A percentile compares a stretch with the other conserved stretches of the same genome.
phyloP scores from a whole-genome alignment of 2,797 vertebrate species.

The Brotula barbata region DNA sequence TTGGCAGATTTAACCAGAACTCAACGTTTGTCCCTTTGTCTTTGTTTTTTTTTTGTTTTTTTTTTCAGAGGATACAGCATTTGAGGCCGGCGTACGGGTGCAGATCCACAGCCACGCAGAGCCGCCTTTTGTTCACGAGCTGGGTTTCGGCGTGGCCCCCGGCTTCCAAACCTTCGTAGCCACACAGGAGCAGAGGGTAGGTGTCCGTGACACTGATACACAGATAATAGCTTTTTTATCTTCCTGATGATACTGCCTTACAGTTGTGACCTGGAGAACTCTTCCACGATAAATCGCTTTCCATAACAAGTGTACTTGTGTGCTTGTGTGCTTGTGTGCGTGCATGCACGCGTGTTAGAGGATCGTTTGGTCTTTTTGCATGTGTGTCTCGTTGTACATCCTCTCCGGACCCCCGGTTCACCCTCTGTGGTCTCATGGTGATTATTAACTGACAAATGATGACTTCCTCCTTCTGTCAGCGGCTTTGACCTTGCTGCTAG shows the following conservation, averaged over 20 bases:
- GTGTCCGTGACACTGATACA: slow-evolving; percentile 35
- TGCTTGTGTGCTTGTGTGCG: slow-evolving; percentile 13
- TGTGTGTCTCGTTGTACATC: not conserved
- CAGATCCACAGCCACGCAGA: slow-evolving; percentile 99
- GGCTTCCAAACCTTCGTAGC: slow-evolving; percentile 99
- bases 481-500: slow-evolving; percentile 57
- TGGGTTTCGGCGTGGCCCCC: slow-evolving; percentile 97
- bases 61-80: slow-evolving; percentile 92
- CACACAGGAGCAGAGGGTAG: slow-evolving; percentile 97
- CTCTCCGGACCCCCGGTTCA: slow-evolving; percentile 8
- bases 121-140: slow-evolving; percentile 95
- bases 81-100: slow-evolving; percentile 96
- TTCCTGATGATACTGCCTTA: not conserved
- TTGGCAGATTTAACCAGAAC: slow-evolving; percentile 10
- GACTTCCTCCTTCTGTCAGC: slow-evolving; percentile 32
- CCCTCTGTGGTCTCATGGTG: slow-evolving; percentile 23
- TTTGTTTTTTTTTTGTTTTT: slow-evolving; percentile 11
- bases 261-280: slow-evolving; percentile 10
- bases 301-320: slow-evolving; percentile 8
- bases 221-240: slow-evolving; percentile 25
- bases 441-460: slow-evolving; percentile 48
- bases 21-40: not conserved
- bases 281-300: slow-evolving; percentile 33
- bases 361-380: not conserved
- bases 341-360: not conserved